These are phyloP conservation scores for Nannobrachium achirus DNA, from an alignment of 2,113 vertebrate species.

Conservation along the genomic window DNA sequence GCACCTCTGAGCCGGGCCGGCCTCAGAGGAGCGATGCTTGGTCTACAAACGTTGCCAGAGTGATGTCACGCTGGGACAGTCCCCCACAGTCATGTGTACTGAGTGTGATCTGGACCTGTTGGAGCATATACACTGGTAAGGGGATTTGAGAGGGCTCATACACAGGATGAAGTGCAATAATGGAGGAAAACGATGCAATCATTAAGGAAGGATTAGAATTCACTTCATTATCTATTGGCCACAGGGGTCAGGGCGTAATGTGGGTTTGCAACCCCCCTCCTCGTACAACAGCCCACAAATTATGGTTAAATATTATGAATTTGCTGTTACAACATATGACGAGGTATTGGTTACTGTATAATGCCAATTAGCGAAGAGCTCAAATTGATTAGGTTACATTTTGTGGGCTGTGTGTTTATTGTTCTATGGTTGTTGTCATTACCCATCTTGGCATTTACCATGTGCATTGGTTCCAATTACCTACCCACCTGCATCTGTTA, in stretches of 20 bases:
- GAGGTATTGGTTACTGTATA: no score
- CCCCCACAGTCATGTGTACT: constrained; percentile 92
- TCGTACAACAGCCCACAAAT: no score
- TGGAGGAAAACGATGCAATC: background rate
- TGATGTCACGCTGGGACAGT: constrained; percentile 91
- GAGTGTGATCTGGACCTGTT: constrained; percentile 95
- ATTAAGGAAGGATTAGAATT: background rate
- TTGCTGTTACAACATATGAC: no score
- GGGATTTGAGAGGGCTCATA: background rate
- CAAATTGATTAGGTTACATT: no score
- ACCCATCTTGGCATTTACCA: no score
- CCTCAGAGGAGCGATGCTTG: constrained; percentile 80
- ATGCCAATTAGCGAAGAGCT: no score
- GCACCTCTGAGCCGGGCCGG: background rate
- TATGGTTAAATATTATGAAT: no score
- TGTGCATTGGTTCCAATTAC: no score
- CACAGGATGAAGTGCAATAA: constrained; percentile 26
- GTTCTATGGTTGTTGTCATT: no score
- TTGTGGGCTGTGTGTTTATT: no score
- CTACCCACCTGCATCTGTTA: no score
- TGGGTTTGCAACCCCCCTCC: no score
- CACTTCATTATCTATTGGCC: background rate
- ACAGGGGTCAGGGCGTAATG: background rate
- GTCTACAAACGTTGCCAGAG: constrained; percentile 93
- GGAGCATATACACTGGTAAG: background rate